Percentiles rank a stretch among this genome's conserved stretches.
These are phyloP conservation scores for Solen grandis DNA, from an alignment of 1,140 invertebrate species.

Conservation along the genomic window DNA sequence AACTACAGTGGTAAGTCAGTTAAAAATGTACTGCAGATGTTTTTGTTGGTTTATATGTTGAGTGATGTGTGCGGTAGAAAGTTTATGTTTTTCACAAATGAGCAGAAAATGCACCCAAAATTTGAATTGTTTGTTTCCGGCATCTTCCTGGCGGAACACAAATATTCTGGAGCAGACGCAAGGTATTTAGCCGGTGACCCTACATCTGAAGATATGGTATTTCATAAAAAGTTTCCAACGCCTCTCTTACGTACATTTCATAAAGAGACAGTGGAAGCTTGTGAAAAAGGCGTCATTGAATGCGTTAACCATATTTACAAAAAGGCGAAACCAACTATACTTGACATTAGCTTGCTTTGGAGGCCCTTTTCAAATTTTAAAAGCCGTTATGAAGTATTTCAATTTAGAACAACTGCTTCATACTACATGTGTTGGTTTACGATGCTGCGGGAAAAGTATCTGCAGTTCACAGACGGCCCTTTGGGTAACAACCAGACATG, in stretches of 20 bases:
- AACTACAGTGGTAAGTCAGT: too few relatives aligned
- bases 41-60: too few relatives aligned
- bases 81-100: too few relatives aligned
- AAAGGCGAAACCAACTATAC: constrained; percentile 21
- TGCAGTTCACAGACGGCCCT: not conserved
- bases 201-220: constrained; percentile 12
- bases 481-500: not conserved
- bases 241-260: constrained; percentile 24
- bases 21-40: too few relatives aligned
- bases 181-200: constrained; percentile 31
- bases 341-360: not conserved
- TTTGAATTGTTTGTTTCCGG: constrained; percentile 51
- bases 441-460: not conserved
- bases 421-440: constrained; percentile 51
- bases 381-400: constrained; percentile 38
- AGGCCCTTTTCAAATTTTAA: constrained; percentile 24
- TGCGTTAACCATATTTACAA: constrained; percentile 26
- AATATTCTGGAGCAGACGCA: constrained; percentile 49
- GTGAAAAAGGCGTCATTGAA: not conserved
- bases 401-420: constrained; percentile 29
- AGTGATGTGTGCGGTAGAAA: too few relatives aligned
- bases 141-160: constrained; percentile 37
- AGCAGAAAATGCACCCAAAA: not conserved
- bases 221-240: constrained; percentile 48
- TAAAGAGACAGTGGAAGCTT: not conserved